Percentiles rank a stretch among this genome's conserved stretches.
phyloP scores from a whole-genome alignment of 1,140 invertebrate genomes.

The Lasioglossum baleicum region DNA sequence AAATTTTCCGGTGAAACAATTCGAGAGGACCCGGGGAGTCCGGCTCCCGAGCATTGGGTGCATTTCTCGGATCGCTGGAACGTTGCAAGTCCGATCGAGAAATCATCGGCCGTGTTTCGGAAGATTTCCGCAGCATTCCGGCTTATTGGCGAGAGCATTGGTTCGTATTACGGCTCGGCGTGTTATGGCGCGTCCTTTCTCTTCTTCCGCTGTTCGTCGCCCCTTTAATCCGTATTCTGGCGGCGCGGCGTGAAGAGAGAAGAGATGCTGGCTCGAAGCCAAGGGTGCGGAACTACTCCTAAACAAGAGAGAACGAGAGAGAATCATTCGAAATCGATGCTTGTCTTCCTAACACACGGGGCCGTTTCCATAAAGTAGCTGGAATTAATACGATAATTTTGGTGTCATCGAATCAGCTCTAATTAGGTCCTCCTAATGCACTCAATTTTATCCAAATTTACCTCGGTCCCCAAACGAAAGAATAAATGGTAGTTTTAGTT shows the following conservation, averaged over 20 bases:
- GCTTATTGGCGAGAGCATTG: constrained; percentile 37
- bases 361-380: no score
- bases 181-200: constrained; percentile 13
- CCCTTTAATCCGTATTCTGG: constrained; percentile 18
- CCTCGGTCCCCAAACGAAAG: no score
- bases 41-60: no score
- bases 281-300: constrained; percentile 25
- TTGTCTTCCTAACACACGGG: not conserved
- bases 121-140: not conserved
- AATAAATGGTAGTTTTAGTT: no score
- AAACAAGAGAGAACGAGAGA: not conserved
- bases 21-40: no score
- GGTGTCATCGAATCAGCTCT: no score
- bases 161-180: constrained; percentile 37
- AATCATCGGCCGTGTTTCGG: not conserved
- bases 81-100: not conserved
- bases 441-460: no score
- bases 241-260: constrained; percentile 13
- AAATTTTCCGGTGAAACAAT: no score
- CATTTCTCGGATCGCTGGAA: not conserved
- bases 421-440: no score
- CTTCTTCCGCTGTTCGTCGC: not conserved
- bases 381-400: no score
- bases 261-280: constrained; percentile 21
- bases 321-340: constrained; percentile 46